Evolutionary conservation across 2,797 vertebrate genomes (phyloP).

Genomic region (Helarctos malayanus): DNA sequence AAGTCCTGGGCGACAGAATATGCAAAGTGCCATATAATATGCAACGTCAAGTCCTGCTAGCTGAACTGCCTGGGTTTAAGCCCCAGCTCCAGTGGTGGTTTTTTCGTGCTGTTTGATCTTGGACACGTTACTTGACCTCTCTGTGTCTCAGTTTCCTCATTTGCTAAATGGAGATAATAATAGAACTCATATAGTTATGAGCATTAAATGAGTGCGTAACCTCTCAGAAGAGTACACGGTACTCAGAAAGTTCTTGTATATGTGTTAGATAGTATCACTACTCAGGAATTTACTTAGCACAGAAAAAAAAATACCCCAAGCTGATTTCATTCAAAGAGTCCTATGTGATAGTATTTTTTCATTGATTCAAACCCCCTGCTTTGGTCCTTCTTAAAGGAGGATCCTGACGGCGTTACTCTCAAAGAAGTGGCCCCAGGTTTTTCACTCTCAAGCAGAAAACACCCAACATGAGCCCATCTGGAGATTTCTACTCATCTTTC

Average conservation of each 20-base stretch:
- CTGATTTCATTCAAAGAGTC: neutral
- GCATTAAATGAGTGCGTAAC: neutral
- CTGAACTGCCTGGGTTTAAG: neutral
- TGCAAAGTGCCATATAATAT: neutral
- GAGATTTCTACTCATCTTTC: slow-evolving; percentile 17
- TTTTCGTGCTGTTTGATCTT: neutral
- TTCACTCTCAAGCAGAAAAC: neutral
- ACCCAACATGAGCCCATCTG: neutral
- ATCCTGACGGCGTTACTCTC: neutral
- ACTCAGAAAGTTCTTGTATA: neutral
- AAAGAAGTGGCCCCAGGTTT: neutral
- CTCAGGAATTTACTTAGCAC: neutral
- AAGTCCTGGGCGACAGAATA: neutral
- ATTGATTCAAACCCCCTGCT: neutral
- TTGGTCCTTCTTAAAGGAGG: neutral
- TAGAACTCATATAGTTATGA: neutral
- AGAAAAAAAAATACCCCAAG: neutral
- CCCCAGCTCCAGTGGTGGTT: neutral
- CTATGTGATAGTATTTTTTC: neutral
- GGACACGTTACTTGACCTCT: neutral
- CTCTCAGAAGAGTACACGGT: neutral
- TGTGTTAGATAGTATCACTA: neutral
- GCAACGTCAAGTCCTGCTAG: neutral
- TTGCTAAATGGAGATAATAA: neutral
- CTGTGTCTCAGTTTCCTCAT: neutral